Base-by-base conservation (phyloP, 2,797 vertebrate species). In the Microcaecilia unicolor region DNA sequence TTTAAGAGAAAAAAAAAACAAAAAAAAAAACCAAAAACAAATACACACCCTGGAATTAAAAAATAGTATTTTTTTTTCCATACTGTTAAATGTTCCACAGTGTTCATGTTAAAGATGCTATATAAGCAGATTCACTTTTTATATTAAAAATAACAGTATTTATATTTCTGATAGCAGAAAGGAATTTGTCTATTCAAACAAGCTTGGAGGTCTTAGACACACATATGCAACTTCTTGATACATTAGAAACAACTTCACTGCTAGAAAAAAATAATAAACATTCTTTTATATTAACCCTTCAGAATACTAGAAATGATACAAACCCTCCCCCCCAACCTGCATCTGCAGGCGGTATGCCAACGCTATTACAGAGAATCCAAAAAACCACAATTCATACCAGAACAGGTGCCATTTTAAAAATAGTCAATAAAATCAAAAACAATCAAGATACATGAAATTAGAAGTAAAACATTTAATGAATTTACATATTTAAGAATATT, bases 141-240 rank as follows among this genome's bases (percentile, higher is more conserved):
- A 81, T 90, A 85, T 92, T 96, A 95, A 98, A 85, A 98, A 97
- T 96, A 96, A 97, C 71, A 92, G 89, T 80, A 87, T 90, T 84
- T 90, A 91, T 90, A 76, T 75, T 83, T 79, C 69, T 76, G 75
- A 78, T 62, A 72, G 72, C 58, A 79, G 62, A 83, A 66, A 83
- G 69, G 74, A 76, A 77, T 51, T 57, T 51, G 51, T 50, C 72
- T 70, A 73, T 72, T 64, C 53, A 67, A 63, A 72, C 57, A 58
- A 78, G 77, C 78, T 81, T 79, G 82, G 80, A 79, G 78, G 80
- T 78, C 78, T 78, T 71, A 80, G 78, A 77, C 66, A 64, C 67
- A 81, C 60, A 77, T 64, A 56, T 62, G 68, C 72, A 77, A 70
- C 64, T n/a, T n/a, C n/a, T 40, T 20, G 34, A 47, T 29, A 41